A percentile compares a stretch with the other conserved stretches of the same genome.
phyloP scores from a whole-genome alignment of 1,140 invertebrate genomes.

The Drosophila sulfurigaster region DNA sequence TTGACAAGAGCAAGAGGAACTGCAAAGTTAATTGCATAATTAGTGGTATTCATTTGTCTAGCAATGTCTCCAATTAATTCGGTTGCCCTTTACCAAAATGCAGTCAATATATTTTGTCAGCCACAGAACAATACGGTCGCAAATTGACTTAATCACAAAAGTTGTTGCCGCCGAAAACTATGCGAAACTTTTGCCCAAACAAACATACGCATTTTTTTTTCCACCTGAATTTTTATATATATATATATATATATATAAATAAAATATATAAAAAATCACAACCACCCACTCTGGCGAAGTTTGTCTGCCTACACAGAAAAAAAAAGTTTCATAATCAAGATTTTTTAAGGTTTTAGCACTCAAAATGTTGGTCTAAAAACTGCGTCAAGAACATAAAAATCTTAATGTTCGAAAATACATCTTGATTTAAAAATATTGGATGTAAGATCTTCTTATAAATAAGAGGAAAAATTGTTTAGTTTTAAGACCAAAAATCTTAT shows the following conservation, averaged over 20 bases:
- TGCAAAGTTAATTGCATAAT: slow-evolving; percentile 75
- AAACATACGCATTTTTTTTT: slow-evolving; percentile 7
- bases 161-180: slow-evolving; percentile 41
- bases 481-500: too few relatives aligned
- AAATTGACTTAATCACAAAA: slow-evolving; percentile 66
- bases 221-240: slow-evolving; percentile 6
- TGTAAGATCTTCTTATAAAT: too few relatives aligned
- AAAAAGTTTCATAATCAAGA: too few relatives aligned
- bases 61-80: slow-evolving; percentile 9
- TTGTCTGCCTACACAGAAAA: slow-evolving; percentile 1
- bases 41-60: slow-evolving; percentile 47
- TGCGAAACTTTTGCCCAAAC: slow-evolving; percentile 43
- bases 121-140: slow-evolving; percentile 1
- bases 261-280: slow-evolving; percentile 9
- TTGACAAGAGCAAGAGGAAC: slow-evolving; percentile 5
- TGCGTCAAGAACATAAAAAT: too few relatives aligned
- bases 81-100: slow-evolving; percentile 8
- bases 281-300: slow-evolving; percentile 4
- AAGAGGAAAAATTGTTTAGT: too few relatives aligned
- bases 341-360: too few relatives aligned
- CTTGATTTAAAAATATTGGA: too few relatives aligned
- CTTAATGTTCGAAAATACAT: too few relatives aligned
- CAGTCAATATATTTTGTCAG: not conserved
- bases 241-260: not conserved
- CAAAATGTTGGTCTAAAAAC: too few relatives aligned